Evolutionary conservation across 2,797 vertebrate species (phyloP).

Genomic region (Hypotaenidia okinawae): DNA sequence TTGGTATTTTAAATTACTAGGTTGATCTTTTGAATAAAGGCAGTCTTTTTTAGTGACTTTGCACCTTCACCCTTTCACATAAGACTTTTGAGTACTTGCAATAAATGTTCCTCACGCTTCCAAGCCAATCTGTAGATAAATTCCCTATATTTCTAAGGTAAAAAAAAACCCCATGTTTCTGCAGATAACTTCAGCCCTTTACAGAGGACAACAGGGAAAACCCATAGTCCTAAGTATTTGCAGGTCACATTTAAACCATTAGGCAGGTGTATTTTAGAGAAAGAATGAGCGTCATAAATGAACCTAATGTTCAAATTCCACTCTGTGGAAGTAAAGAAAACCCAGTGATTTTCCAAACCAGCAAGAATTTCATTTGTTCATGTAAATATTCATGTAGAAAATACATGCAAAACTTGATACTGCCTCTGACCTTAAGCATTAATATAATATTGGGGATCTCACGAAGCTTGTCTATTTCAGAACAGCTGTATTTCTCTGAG

Average conservation of each 20-base stretch:
- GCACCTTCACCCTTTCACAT: conserved; percentile 42
- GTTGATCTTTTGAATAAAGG: conserved; percentile 50
- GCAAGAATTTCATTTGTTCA: conserved; percentile 14
- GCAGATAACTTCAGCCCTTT: neutral
- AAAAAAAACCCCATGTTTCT: neutral
- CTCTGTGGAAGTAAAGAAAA: conserved; percentile 22
- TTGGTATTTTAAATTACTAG: conserved; percentile 31
- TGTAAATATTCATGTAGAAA: conserved; percentile 49
- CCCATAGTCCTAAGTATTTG: neutral
- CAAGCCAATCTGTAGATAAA: neutral
- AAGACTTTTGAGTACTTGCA: neutral
- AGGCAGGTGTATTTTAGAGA: neutral
- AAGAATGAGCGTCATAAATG: neutral
- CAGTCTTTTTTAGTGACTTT: conserved; percentile 28
- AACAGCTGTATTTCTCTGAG: conserved; percentile 22
- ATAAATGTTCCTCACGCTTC: conserved; percentile 20
- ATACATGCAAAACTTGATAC: conserved; percentile 15
- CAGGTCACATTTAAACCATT: neutral
- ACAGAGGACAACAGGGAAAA: neutral
- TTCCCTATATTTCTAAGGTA: neutral
- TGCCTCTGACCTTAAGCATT: conserved; percentile 25
- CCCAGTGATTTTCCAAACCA: conserved; percentile 30
- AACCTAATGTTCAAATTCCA: neutral
- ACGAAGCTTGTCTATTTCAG: neutral
- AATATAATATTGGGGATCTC: conserved; percentile 10